phyloP scores from a whole-genome alignment of 2,113 vertebrate species.

The Tetrax tetrax region DNA sequence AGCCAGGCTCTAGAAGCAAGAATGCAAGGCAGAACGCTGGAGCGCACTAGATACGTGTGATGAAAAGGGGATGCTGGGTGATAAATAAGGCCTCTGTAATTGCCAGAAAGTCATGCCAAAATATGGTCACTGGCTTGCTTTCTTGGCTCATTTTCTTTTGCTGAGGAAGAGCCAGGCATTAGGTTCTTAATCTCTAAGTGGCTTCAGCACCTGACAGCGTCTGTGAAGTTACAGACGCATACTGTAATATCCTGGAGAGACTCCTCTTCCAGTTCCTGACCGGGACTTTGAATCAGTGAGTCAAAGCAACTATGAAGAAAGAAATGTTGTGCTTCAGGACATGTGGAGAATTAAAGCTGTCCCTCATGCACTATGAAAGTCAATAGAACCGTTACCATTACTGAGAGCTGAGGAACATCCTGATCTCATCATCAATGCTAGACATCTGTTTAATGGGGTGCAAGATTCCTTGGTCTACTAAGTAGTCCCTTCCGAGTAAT shows the following conservation, averaged over 20 bases:
- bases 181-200: not conserved
- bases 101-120: conserved; percentile 26
- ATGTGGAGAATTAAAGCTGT: not conserved
- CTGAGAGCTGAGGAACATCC: not conserved
- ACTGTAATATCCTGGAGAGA: not conserved
- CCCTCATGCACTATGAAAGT: not conserved
- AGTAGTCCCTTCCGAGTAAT: not conserved
- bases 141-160: not conserved
- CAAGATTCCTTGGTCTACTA: not conserved
- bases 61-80: not conserved
- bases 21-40: not conserved
- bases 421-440: not conserved
- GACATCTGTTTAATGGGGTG: not conserved
- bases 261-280: not conserved
- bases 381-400: not conserved
- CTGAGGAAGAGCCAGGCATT: not conserved
- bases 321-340: not conserved
- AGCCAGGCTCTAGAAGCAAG: conserved; percentile 6
- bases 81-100: conserved; percentile 3
- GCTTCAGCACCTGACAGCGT: not conserved
- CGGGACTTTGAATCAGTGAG: not conserved
- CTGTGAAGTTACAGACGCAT: not conserved
- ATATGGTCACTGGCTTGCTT: conserved; percentile 4
- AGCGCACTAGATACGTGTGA: not conserved
- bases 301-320: not conserved